These are phyloP conservation scores for Pelochelys cantorii DNA, from an alignment of 2,797 vertebrate genomes.

Conservation along the genomic window DNA sequence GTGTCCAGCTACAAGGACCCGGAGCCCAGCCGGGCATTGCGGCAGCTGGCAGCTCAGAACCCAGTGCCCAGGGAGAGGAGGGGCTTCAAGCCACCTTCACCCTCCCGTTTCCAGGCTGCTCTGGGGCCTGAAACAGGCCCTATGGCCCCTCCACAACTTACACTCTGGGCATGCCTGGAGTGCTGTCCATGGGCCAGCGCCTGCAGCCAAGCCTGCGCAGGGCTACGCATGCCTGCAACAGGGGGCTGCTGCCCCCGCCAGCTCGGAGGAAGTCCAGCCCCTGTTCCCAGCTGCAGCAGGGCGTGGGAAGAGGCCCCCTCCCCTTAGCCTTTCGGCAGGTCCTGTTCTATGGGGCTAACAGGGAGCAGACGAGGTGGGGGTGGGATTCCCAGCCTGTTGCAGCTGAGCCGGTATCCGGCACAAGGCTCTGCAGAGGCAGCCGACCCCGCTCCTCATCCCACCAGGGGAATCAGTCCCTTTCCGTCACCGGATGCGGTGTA, in stretches of 20 bases:
- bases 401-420: neutral
- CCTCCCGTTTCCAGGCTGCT: no score
- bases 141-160: no score
- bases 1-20: neutral
- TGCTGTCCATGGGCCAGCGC: neutral
- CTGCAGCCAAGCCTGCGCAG: neutral
- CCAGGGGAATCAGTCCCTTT: neutral
- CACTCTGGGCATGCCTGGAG: neutral
- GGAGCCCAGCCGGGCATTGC: neutral
- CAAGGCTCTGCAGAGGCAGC: neutral
- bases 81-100: neutral
- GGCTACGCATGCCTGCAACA: neutral
- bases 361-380: neutral
- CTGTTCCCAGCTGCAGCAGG: neutral
- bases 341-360: neutral
- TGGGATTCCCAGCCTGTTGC: neutral
- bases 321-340: neutral
- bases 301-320: neutral
- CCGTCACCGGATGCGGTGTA: neutral
- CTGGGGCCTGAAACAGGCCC: no score
- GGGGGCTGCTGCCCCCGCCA: neutral
- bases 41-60: neutral
- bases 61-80: neutral
- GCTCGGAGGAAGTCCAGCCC: neutral
- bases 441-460: no score